Evolutionary conservation across 2,797 vertebrate genomes (phyloP), one percentile per base, ranked within the genome.

Genomic region (Myotis findleyi): DNA sequence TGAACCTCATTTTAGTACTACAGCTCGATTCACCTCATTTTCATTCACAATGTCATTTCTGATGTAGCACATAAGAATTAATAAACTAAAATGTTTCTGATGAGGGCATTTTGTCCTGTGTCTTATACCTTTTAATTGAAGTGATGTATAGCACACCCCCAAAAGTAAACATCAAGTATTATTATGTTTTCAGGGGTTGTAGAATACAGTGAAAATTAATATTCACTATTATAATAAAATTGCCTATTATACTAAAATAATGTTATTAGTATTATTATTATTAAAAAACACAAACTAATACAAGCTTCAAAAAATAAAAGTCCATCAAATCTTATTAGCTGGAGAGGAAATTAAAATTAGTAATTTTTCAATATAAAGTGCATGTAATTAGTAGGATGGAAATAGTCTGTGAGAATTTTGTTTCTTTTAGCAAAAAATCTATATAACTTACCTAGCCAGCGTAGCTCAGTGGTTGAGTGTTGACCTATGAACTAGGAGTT

Each of bases 341-440:
- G 18, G 23, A 87, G 7, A 75, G 2, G 11, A 95, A 88, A 62
- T 17, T 18, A 69, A 68, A 86, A 87, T 71, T n/a, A 71, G 6
- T 41, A 51, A 59, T 25, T 62, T 86, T 94, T 91, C 47, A 85
- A 17, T 27, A 11, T 38, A 79, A 2, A 77, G 0, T 93, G 0
- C 21, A 7, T 87, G 3, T 80, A 76, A 83, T 86, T 86, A n/a
- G 21, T 91, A 73, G 33, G 41, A 80, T 51, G 8, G 14, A 23
- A 85, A 20, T 73, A 69, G 7, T 90, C 18, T 47, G 21, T 77
- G 44, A 71, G 7, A 23, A 57, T 38, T 83, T 71, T 72, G 85
- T 95, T 75, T 17, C 36, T 77, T 90, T 92, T 75, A 66, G 87
- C n/a, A 59, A 90, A 90, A 59, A 97, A 73, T 86, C 21, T 59